Conservation (phyloP, 2,113 vertebrate genomes). For the Malaclemys terrapin region DNA sequence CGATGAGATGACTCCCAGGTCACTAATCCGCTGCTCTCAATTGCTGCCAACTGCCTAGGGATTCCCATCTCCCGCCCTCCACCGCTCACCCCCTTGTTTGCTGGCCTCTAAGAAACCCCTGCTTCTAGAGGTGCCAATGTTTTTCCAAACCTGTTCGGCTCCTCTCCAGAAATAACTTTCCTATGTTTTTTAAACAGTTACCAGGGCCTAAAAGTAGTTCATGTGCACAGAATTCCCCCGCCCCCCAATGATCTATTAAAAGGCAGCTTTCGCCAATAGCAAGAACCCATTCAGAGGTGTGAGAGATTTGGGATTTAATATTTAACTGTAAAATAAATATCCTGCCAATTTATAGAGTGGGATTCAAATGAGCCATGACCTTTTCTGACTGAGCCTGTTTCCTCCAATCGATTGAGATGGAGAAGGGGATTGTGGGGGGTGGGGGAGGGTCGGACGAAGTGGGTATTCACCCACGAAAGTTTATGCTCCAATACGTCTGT, state of each 20-base stretch:
- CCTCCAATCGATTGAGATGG: neutral
- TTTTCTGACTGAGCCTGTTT: neutral
- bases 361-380: neutral
- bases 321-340: neutral
- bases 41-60: neutral
- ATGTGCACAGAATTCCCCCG: neutral
- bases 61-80: neutral
- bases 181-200: neutral
- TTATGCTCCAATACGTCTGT: too few species aligned
- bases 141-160: constrained; percentile 20
- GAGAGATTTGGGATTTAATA: neutral
- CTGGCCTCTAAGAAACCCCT: constrained; percentile 10
- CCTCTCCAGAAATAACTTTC: constrained; percentile 24
- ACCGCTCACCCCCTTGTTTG: fast-evolving
- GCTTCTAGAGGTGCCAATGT: neutral
- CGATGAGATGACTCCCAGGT: neutral
- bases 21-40: neutral
- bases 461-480: too few species aligned
- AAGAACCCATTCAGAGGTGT: neutral
- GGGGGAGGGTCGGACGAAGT: too few species aligned
- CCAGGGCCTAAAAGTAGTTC: neutral
- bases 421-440: neutral
- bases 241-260: neutral
- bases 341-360: neutral
- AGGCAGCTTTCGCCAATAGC: neutral